Percentiles rank a stretch among this genome's conserved stretches.
Evolutionary conservation across 2,888 invertebrate genomes (phyloP).

Genomic region (Tetragonula carbonaria): DNA sequence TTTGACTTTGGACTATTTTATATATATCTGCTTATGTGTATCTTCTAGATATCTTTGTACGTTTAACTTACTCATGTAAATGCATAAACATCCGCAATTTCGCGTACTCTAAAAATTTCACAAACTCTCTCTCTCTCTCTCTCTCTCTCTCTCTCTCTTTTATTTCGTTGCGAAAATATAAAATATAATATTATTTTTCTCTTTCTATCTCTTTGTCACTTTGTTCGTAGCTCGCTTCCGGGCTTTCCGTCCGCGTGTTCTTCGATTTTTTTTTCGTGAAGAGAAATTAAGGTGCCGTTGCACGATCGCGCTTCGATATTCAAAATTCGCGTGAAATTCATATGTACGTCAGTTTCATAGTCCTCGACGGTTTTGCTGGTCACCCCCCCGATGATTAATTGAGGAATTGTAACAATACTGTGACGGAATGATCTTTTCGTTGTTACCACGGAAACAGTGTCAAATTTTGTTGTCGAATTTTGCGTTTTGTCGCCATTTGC

Average conservation of each 20-base stretch:
- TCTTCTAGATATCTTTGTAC: neutral
- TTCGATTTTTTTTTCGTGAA: constrained; percentile 14
- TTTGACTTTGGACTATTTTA: neutral
- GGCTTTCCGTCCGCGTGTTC: neutral
- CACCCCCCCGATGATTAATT: neutral
- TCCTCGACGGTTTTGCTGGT: constrained; percentile 6
- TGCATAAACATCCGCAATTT: constrained; percentile 2
- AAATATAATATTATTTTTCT: constrained; percentile 27
- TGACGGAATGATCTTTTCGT: neutral
- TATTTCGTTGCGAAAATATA: constrained; percentile 49
- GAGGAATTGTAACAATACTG: constrained; percentile 23
- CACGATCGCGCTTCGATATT: constrained; percentile 23
- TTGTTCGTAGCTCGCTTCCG: constrained; percentile 19
- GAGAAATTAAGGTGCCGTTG: neutral
- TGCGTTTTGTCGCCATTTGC: neutral
- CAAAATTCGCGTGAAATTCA: neutral
- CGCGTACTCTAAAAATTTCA: neutral
- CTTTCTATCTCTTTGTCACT: constrained; percentile 1
- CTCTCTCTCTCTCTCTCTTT: too few species aligned
- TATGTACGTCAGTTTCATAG: neutral
- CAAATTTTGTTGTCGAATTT: too few species aligned
- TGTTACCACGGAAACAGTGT: neutral
- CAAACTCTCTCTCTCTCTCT: constrained; percentile 21
- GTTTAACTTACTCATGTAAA: neutral
- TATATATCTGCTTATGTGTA: neutral